Base-by-base conservation (phyloP, 2,888 invertebrate species). In the Leptura quadrifasciata region DNA sequence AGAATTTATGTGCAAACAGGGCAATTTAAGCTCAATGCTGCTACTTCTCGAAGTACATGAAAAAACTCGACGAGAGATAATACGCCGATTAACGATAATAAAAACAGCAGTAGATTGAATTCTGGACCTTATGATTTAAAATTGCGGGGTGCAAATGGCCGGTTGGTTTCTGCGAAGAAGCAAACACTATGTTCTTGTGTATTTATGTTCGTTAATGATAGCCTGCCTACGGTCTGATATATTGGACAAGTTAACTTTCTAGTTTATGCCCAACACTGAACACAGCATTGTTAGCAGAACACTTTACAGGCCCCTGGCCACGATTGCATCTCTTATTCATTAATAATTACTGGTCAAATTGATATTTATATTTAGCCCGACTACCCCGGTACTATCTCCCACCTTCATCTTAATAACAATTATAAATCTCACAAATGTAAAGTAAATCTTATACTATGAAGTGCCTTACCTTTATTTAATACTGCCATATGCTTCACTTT, bases 151-250 rank as follows among this genome's bases (percentile, higher is more conserved):
- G 79, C 79, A 74, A 80, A 76, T 75, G 78, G 77, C 72, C 69
- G 73, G 76, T 73, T 73, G 71, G 80, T 80, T 84, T 85, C 85
- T 83, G 72, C 82, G 84, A 84, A 84, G 81, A 80, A 81, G 81
- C 81, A 79, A 78, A 79, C 79, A 77, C 80, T 81, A 81, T 83
- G 83, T 84, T 81, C 82, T 81, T 84, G 84, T 86, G 87, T 87
- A 88, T 88, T 88, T 88, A 88, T 88, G 87, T 87, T 86, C 86
- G 79, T 85, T 88, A 88, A 88, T 88, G 86, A 88, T 87, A 88
- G 84, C 86, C 87, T 88, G 87, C 87, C 86, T 84, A 84, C 86
- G 81, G 84, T 79, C 86, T 88, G 88, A 88, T 88, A 88, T 88
- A 88, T 88, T 87, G 85, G 87, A 87, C 87, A 86, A 85, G 83